Percentiles rank a stretch among this genome's conserved stretches.
phyloP scores from a whole-genome alignment of 2,888 invertebrate genomes.

The Phlogophora meticulosa region DNA sequence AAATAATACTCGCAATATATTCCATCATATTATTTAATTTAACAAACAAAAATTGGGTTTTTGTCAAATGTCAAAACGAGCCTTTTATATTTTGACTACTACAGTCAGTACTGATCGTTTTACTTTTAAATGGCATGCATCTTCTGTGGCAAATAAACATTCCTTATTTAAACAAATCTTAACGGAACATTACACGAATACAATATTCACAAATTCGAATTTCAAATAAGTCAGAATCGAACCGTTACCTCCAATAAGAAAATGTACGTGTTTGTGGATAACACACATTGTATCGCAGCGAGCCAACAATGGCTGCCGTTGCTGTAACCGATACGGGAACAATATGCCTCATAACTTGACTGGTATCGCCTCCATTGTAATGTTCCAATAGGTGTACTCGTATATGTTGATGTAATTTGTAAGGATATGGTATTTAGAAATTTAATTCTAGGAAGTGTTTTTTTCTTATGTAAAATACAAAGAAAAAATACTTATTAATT shows the following conservation, averaged over 20 bases:
- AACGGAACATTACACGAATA: conserved; percentile 4
- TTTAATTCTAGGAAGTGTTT: not conserved
- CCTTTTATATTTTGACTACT: too few relatives aligned
- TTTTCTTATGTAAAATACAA: too few relatives aligned
- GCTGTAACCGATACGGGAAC: conserved; percentile 58
- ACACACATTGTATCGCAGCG: conserved; percentile 41
- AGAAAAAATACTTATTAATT: too few relatives aligned
- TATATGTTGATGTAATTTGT: conserved; percentile 38
- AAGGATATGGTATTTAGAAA: not conserved
- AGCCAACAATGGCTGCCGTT: conserved; percentile 52
- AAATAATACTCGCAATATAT: too few relatives aligned
- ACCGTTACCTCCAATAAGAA: conserved; percentile 48
- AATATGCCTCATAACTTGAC: conserved; percentile 53
- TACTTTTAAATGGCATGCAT: too few relatives aligned
- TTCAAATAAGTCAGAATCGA: conserved; percentile 37
- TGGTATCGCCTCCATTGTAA: conserved; percentile 46
- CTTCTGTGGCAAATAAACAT: too few relatives aligned
- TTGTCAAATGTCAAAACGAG: too few relatives aligned
- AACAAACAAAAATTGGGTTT: too few relatives aligned
- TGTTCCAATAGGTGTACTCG: conserved; percentile 31
- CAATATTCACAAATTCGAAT: conserved; percentile 27
- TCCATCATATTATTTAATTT: too few relatives aligned
- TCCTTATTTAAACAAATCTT: not conserved
- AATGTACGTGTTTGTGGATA: conserved; percentile 41
- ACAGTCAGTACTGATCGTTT: too few relatives aligned